These are phyloP conservation scores for Macaca nemestrina DNA, from an alignment of 2,113 vertebrate genomes.

Conservation along the genomic window DNA sequence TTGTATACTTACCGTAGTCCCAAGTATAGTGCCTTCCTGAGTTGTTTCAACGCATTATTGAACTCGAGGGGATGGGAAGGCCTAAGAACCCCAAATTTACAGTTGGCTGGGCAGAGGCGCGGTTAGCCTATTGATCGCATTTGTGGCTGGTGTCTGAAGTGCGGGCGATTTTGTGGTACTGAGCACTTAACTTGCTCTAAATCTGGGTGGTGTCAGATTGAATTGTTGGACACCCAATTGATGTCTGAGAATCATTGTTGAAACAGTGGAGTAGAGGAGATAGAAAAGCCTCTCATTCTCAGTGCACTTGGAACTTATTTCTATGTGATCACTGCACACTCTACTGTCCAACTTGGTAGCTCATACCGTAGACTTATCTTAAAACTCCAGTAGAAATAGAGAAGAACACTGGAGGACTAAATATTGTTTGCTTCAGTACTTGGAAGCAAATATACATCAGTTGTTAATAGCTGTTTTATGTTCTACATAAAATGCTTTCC, in stretches of 20 bases:
- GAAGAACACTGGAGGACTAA: neutral
- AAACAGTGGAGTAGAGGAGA: neutral
- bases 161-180: neutral
- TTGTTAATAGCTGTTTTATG: neutral
- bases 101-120: neutral
- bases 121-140: neutral
- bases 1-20: neutral
- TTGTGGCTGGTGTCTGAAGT: neutral
- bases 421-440: neutral
- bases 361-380: neutral
- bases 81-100: neutral
- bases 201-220: neutral
- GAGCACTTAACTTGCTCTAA: neutral
- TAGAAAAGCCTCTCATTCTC: neutral
- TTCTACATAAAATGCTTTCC: neutral
- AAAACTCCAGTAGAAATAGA: neutral
- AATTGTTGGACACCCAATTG: neutral
- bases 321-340: neutral
- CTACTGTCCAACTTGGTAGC: neutral
- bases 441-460: neutral
- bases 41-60: neutral
- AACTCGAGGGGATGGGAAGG: neutral
- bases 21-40: neutral
- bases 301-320: neutral
- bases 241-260: neutral